Evolutionary conservation across 2,113 vertebrate genomes (phyloP).

Genomic region (Erinaceus europaeus): DNA sequence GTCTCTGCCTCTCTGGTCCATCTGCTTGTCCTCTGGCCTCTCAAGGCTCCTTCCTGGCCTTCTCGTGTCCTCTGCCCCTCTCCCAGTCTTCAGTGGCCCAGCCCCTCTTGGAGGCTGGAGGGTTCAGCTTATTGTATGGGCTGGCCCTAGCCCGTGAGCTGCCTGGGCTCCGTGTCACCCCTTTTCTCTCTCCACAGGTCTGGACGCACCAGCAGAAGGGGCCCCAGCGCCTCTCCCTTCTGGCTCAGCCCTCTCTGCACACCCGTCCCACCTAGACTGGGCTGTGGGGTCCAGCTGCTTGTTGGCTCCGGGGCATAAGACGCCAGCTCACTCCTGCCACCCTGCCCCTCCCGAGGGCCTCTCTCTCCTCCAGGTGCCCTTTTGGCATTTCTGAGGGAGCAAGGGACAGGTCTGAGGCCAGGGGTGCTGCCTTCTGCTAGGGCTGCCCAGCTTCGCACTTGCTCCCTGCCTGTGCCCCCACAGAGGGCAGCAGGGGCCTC

Average conservation of each 20-base stretch:
- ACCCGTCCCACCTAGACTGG: slow-evolving; percentile 28
- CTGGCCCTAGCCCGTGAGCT: background rate
- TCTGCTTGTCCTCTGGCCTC: background rate
- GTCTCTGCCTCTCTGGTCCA: slow-evolving; percentile 1
- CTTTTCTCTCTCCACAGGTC: slow-evolving; percentile 70
- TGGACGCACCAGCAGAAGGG: slow-evolving; percentile 63
- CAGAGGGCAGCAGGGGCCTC: background rate
- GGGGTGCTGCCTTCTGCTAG: slow-evolving; percentile 60
- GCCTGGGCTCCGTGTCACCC: background rate
- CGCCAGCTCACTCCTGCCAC: slow-evolving; percentile 12
- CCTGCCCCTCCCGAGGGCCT: slow-evolving; percentile 17
- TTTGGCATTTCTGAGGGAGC: slow-evolving; percentile 64
- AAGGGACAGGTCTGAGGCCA: background rate
- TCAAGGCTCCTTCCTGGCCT: background rate
- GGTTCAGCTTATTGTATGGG: no score
- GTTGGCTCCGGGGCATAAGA: slow-evolving; percentile 28
- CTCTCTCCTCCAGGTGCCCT: slow-evolving; percentile 55
- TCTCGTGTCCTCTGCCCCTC: background rate
- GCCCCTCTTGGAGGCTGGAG: no score
- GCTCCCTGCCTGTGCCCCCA: background rate
- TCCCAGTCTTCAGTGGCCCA: background rate
- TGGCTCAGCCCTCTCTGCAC: slow-evolving; percentile 53
- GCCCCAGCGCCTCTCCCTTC: slow-evolving; percentile 50
- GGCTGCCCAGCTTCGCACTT: background rate
- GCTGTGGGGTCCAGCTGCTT: slow-evolving; percentile 40